phyloP scores from a whole-genome alignment of 1,140 invertebrate species.

The Pseudomyrmex sp. region DNA sequence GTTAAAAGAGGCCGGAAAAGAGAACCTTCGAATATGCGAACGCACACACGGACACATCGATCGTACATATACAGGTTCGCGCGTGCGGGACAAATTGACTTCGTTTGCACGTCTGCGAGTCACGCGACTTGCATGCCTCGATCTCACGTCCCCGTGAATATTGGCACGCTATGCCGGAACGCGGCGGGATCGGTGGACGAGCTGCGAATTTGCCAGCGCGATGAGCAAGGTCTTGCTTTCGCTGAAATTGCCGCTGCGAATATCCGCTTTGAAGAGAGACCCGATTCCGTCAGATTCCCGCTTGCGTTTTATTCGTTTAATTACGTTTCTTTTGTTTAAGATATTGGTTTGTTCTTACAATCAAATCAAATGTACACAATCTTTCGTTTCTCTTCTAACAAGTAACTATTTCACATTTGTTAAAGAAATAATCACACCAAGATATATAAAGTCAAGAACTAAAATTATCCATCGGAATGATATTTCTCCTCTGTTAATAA shows the following conservation, averaged over 20 bases:
- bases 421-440: no score
- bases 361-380: no score
- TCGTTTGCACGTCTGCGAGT: constrained; percentile 46
- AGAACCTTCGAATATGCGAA: not conserved
- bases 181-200: constrained; percentile 52
- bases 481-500: no score
- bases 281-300: not conserved
- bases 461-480: no score
- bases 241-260: not conserved
- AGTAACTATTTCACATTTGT: no score
- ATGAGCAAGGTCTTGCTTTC: constrained; percentile 13
- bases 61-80: not conserved
- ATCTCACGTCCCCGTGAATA: constrained; percentile 42
- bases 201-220: constrained; percentile 64
- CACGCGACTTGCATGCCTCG: constrained; percentile 50
- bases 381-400: no score
- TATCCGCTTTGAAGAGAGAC: constrained; percentile 3
- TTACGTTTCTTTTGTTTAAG: no score
- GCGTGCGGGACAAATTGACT: constrained; percentile 24
- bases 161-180: constrained; percentile 37
- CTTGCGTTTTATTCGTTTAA: no score
- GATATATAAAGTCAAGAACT: no score
- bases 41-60: not conserved
- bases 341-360: no score
- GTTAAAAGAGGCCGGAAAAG: not conserved